Base-by-base conservation (phyloP, 2,113 vertebrate species). In the Phainopepla nitens region DNA sequence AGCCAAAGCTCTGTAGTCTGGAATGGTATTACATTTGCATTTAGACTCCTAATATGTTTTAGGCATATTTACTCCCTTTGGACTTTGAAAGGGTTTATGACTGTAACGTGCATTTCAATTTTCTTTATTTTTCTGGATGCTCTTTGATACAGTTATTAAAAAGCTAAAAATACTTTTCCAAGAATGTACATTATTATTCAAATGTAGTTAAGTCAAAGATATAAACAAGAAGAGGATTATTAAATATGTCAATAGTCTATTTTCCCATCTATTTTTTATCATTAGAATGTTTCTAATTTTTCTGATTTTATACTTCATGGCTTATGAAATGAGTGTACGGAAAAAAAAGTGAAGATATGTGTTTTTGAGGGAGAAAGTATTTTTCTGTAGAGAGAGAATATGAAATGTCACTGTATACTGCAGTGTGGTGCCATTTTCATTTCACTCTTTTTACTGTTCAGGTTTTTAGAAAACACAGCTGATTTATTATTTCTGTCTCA, bases 401-500 rank as follows among this genome's bases (percentile, higher is more conserved):
- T 41, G 31, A 94, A 89, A 94, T 50, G 49, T 19, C 82, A 50
- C 41, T 64, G 80, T 60, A 70, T 64, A 82, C 47, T 82, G 80
- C 77, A 39, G 24, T 29, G 14, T 69, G 41, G 14, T 91, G 5
- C 44, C 28, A 79, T 94, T 92, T 96, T 79, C 65, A 94, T 68
- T 79, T 91, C 77, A 68, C 41, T 85, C 25, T 49, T 75, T 89
- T 92, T 92, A 78, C 69, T 70, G 56, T 57, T 89, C 33, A 51
- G 29, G 33, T 68, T 89, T 75, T 94, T 84, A 60, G 69, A 68
- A 94, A 89, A 44, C 24, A 89, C 10, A 72, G 31, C 12, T 89
- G 72, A 97, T 94, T 87, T 94, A 95, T 70, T 75, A 53, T 65
- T 93, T 92, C 82, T 87, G 83, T 91, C 84, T 89, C 87, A 56